A percentile compares a stretch with the other conserved stretches of the same genome.
These are phyloP conservation scores for Microchirus variegatus DNA, from an alignment of 2,797 vertebrate genomes.

Conservation along the genomic window DNA sequence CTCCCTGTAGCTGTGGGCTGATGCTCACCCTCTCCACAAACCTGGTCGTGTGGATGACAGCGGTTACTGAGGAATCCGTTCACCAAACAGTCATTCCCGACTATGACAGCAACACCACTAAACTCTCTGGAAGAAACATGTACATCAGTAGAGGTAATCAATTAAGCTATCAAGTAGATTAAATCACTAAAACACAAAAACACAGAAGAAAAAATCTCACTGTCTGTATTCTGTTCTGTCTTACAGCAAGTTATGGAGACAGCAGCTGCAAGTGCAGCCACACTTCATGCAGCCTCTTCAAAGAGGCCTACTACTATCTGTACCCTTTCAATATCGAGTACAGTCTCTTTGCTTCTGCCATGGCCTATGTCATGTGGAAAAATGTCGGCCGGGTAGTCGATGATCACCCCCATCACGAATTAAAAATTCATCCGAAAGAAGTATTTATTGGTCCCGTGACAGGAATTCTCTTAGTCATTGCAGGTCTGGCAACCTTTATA, in stretches of 20 bases:
- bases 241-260: constrained; percentile 66
- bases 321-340: constrained; percentile 98
- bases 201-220: background rate
- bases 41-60: constrained; percentile 90
- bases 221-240: constrained; percentile 7
- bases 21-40: constrained; percentile 93
- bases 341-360: constrained; percentile 94
- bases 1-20: constrained; percentile 86
- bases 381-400: constrained; percentile 88
- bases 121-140: background rate
- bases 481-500: constrained; percentile 89
- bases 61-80: constrained; percentile 91
- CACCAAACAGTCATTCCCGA: constrained; percentile 82
- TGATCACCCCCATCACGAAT: constrained; percentile 69
- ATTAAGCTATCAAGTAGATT: background rate
- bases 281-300: constrained; percentile 85
- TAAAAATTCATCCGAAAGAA: constrained; percentile 78
- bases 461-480: constrained; percentile 79
- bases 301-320: constrained; percentile 90
- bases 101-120: constrained; percentile 22
- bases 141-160: constrained; percentile 56
- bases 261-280: constrained; percentile 84
- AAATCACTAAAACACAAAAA: background rate
- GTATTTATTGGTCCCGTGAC: constrained; percentile 78
- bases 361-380: constrained; percentile 98